Evolutionary conservation across 2,888 invertebrate genomes (phyloP), one percentile per base, ranked within the genome.

Genomic region (Auanema sp.): DNA sequence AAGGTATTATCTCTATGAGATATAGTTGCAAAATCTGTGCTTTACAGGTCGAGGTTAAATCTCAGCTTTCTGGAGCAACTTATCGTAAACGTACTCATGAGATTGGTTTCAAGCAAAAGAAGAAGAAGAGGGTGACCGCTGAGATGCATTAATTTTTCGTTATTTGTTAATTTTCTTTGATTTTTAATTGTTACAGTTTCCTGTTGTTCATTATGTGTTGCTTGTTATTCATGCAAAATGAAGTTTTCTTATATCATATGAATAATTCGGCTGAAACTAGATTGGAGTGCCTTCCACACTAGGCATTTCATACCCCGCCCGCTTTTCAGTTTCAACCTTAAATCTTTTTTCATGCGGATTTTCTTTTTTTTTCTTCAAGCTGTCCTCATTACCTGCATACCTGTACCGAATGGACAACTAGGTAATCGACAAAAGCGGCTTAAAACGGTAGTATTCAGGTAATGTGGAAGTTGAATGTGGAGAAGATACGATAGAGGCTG

Each of bases 401-500:
- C 76, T 6, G 78, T 78, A 42, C 78, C 78, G 0, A 78, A 78
- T 58, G 75, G 75, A 58, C 76, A 75, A 61, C 55, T 78, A 33
- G 78, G 78, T 78, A 53, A 56, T n/a, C n/a, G n/a, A n/a, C n/a
- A 59, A 14, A 40, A 59, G 21, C 53, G 21, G 14, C 14, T 25
- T 14, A 43, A 23, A n/a, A 8, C 1, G n/a, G 11, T 25, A 16
- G 14, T 41, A 66, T 75, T 23, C 62, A 83, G 83, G 83, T 60
- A 67, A 72, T 55, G 79, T 80, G 8, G 83, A 83, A 66, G 77
- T 83, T 23, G 83, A 83, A 55, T 83, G 83, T 66, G 79, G 77
- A 24, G 80, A 83, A 64, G 76, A 82, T 18, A 69, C 69, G 6
- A 83, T 83, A 47, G 80, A 81, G 58, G 70, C 81, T 6, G 80